A percentile compares a stretch with the other conserved stretches of the same genome.
Evolutionary conservation across 1,140 invertebrate species (phyloP).

Genomic region (Probaryconus sp.): DNA sequence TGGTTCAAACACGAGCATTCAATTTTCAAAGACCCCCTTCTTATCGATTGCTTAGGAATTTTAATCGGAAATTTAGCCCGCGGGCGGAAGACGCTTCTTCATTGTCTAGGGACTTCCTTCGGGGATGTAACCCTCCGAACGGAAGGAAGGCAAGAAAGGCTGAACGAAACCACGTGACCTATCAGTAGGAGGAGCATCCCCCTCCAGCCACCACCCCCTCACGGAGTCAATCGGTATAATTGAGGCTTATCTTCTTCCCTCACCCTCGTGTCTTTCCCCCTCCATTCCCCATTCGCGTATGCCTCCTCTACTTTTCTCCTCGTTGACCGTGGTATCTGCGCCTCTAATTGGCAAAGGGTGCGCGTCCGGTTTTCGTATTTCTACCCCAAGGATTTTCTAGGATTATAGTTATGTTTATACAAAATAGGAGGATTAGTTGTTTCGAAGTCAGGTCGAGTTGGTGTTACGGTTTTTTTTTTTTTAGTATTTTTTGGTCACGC

Average conservation of each 20-base stretch:
- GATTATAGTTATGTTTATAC: constrained; percentile 25
- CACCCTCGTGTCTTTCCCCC: constrained; percentile 57
- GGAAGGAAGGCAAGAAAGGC: constrained; percentile 66
- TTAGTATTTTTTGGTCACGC: neutral
- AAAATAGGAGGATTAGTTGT: neutral
- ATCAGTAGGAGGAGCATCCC: constrained; percentile 73
- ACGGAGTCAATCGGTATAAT: constrained; percentile 72
- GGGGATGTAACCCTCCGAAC: constrained; percentile 56
- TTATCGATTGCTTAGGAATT: too few species aligned
- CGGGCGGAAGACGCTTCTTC: constrained; percentile 3
- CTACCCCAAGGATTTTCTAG: constrained; percentile 6
- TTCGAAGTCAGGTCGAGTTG: neutral
- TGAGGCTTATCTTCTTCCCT: constrained; percentile 72
- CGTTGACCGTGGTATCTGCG: constrained; percentile 42
- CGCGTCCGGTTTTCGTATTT: constrained; percentile 38
- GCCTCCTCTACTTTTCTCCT: constrained; percentile 29
- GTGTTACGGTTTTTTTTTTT: neutral
- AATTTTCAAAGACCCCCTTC: too few species aligned
- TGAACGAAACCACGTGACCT: constrained; percentile 70
- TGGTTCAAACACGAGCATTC: too few species aligned
- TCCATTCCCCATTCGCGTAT: constrained; percentile 7
- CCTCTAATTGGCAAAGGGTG: constrained; percentile 31
- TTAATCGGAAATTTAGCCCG: neutral
- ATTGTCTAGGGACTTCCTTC: constrained; percentile 23
- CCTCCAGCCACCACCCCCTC: constrained; percentile 69